Conservation (phyloP, 2,797 vertebrate species). For the Gallinago nigripennis region DNA sequence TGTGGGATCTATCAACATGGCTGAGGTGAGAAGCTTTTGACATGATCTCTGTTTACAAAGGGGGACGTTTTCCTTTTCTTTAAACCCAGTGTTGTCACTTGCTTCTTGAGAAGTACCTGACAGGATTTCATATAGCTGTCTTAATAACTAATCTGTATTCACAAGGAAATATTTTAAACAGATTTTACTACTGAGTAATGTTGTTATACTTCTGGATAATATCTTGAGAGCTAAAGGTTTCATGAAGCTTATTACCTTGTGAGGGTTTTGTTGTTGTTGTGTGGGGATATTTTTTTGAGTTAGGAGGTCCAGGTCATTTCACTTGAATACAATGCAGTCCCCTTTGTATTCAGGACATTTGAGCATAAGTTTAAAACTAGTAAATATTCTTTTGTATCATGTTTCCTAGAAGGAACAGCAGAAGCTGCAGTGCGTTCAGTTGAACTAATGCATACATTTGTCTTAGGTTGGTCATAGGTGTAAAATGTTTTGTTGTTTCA, state of each 20-base stretch:
- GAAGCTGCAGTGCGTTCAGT: neutral
- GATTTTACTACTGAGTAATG: neutral
- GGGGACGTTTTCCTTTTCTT: neutral
- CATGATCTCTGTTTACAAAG: neutral
- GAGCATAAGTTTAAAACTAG: neutral
- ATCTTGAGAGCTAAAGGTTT: neutral
- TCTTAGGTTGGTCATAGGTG: neutral
- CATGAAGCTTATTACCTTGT: neutral
- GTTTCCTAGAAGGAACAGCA: neutral
- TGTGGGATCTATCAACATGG: conserved; percentile 91
- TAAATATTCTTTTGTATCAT: neutral
- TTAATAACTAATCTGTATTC: neutral
- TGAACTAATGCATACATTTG: neutral
- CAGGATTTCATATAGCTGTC: neutral
- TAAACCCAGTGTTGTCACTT: neutral
- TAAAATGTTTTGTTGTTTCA: neutral
- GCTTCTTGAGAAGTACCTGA: neutral
- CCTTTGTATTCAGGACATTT: neutral
- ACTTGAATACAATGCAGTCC: neutral
- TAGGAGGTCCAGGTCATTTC: neutral
- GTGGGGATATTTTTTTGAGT: neutral
- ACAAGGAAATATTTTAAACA: neutral
- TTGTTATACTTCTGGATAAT: neutral
- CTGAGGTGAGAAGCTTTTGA: conserved; percentile 81
- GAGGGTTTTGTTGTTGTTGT: neutral